Conservation (phyloP, 2,888 invertebrate species). For the Didymodactylos carnosus region DNA sequence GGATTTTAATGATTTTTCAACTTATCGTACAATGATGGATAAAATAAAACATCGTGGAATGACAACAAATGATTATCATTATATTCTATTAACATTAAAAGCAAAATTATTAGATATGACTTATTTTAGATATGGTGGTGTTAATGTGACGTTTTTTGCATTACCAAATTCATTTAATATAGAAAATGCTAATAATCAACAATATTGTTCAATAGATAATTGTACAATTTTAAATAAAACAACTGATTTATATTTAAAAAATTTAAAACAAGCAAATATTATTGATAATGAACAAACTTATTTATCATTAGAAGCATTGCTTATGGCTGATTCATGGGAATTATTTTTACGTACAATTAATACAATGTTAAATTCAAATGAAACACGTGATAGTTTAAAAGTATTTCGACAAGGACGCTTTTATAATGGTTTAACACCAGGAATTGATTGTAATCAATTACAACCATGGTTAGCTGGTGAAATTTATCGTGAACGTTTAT, state of each 20-base stretch:
- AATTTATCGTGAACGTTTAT: neutral
- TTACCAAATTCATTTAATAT: neutral
- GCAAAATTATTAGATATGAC: neutral
- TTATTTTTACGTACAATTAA: neutral
- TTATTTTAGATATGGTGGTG: neutral
- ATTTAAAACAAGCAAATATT: neutral
- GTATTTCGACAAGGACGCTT: neutral
- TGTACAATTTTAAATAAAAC: too few species aligned
- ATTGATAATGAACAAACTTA: too few species aligned
- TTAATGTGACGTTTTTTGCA: neutral
- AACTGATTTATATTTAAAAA: neutral
- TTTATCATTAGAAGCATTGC: neutral
- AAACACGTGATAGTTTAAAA: neutral
- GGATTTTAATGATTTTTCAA: neutral
- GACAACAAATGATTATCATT: neutral
- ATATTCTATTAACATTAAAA: neutral
- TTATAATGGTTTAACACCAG: neutral
- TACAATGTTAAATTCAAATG: neutral
- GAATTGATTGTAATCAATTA: neutral
- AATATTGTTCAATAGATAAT: too few species aligned
- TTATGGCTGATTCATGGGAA: neutral
- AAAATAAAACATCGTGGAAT: neutral
- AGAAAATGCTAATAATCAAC: too few species aligned
- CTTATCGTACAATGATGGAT: neutral
- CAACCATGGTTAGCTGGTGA: neutral